Percentiles rank a stretch among this genome's conserved stretches.
These are phyloP conservation scores for Melangyna quadrimaculata DNA, from an alignment of 2,888 invertebrate genomes.

Conservation along the genomic window DNA sequence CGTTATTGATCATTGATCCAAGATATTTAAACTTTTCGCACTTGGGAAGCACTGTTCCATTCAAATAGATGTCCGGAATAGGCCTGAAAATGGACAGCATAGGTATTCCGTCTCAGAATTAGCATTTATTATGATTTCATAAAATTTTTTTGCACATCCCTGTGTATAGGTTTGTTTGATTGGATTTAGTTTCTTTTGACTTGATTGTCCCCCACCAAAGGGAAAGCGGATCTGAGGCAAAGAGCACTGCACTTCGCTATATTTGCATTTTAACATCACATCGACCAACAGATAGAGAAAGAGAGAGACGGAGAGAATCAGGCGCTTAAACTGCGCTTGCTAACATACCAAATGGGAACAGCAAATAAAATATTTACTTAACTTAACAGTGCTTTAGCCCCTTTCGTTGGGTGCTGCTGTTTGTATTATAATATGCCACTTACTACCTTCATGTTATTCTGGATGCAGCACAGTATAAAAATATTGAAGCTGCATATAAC, in stretches of 20 bases:
- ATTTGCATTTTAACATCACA: conserved; percentile 60
- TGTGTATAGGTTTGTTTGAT: conserved; percentile 40
- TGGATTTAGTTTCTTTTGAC: conserved; percentile 52
- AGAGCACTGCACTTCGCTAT: conserved; percentile 32
- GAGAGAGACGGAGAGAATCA: neutral
- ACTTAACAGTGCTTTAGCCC: conserved; percentile 28
- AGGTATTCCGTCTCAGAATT: too few relatives aligned
- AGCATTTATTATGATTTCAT: too few relatives aligned
- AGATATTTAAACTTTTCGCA: too few relatives aligned
- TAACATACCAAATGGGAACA: conserved; percentile 71
- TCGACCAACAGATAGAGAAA: neutral
- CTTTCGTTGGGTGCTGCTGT: conserved; percentile 49
- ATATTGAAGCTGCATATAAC: neutral
- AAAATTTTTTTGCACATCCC: neutral
- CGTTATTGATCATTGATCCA: too few relatives aligned
- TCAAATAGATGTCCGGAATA: too few relatives aligned
- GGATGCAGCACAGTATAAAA: conserved; percentile 23
- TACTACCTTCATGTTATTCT: conserved; percentile 46
- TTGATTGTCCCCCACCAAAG: conserved; percentile 36
- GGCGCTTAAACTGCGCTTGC: conserved; percentile 74
- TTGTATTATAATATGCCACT: conserved; percentile 24
- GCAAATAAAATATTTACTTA: conserved; percentile 70
- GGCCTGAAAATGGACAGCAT: too few relatives aligned
- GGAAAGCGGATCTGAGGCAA: conserved; percentile 49
- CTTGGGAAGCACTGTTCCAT: too few relatives aligned